Base-by-base conservation (phyloP, 2,888 invertebrate species). In the Lithophane semibrunnea region DNA sequence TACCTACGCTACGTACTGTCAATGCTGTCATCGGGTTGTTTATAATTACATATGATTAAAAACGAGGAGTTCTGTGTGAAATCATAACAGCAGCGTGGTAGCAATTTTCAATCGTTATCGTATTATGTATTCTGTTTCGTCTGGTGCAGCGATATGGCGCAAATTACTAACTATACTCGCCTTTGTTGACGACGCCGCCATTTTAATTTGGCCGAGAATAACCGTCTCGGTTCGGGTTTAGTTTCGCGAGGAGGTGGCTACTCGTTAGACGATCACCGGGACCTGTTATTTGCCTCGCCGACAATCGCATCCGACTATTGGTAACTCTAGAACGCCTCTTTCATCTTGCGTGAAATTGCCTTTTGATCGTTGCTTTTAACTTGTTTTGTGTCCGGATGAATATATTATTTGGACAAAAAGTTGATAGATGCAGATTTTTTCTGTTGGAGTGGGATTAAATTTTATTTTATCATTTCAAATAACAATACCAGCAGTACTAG, bases 321-420 rank as follows among this genome's bases (percentile, higher is more conserved):
- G 91, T 92, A 92, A 93, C 90, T 90, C 85, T 87, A 92, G 87
- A 91, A 87, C 91, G 91, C 90, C 91, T 92, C 91, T 92, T 93
- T 91, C 89, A 92, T 92, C 92, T 93, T 85, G 89, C 90, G 90
- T 92, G 90, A 94, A 93, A 92, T 94, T 92, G 91, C 91, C 90
- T 92, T 91, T 89, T 87, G 83, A 87, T 88, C 82, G 90, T 85
- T 82, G 88, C 86, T 89, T 86, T 89, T 89, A 88, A 86, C 88
- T 89, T 79, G 87, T 88, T 90, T 82, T 83, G 82, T 79, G 73
- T 77, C 65, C 72, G 56, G 65, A 86, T 80, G 80, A 83, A 85
- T 83, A 79, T 82, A 66, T 86, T 89, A 86, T 89, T 88, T 82
- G 61, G 69, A 81, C 82, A 85, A 88, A 88, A 88, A 85, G 72